These are phyloP conservation scores for Willisornis vidua DNA, from an alignment of 2,113 vertebrate genomes.

Conservation along the genomic window DNA sequence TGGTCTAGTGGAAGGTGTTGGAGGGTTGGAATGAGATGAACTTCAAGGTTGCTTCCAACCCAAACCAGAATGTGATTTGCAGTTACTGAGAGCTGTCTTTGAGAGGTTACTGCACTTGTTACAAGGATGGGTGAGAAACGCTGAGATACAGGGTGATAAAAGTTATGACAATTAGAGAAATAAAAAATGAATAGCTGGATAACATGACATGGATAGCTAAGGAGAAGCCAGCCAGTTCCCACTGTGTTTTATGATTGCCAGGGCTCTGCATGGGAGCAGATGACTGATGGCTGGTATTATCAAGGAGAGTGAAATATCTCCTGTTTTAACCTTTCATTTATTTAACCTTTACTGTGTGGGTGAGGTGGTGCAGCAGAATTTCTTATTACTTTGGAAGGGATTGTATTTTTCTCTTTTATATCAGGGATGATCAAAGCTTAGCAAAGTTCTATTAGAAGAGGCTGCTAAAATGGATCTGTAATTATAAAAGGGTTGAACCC, in stretches of 20 bases:
- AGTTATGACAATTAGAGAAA: neutral
- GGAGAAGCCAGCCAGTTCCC: neutral
- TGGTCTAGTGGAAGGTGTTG: neutral
- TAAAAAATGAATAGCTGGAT: neutral
- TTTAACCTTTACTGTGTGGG: neutral
- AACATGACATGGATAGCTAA: neutral
- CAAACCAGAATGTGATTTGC: neutral
- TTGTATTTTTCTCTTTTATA: neutral
- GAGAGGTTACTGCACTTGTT: neutral
- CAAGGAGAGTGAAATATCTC: neutral
- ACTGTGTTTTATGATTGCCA: neutral
- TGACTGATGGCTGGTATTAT: conserved; percentile 5
- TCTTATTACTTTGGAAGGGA: neutral
- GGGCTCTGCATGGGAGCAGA: neutral
- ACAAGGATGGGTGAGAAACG: neutral
- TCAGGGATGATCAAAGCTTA: neutral
- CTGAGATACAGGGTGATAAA: neutral
- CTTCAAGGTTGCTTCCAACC: neutral
- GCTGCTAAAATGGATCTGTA: neutral
- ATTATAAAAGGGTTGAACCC: neutral
- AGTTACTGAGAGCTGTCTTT: neutral
- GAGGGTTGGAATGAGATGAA: neutral
- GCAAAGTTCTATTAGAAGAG: neutral
- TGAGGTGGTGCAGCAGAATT: neutral
- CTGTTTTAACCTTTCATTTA: conserved; percentile 17